Percentiles rank a stretch among this genome's conserved stretches.
Conservation (phyloP, 2,113 vertebrate genomes). For the Hemibagrus wyckioides region DNA sequence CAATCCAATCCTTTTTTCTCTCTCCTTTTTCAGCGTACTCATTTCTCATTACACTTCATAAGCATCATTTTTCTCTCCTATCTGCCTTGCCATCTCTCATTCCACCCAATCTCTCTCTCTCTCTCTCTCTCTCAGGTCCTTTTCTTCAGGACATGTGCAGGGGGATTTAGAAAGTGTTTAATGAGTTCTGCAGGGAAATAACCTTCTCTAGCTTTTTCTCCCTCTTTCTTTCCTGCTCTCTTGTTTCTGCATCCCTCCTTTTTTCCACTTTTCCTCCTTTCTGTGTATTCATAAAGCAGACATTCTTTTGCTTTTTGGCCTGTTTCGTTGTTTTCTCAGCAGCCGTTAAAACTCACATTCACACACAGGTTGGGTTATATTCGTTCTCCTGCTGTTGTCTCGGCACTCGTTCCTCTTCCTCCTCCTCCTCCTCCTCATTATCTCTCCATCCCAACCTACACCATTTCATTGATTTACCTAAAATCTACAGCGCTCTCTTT, state of each 20-base stretch:
- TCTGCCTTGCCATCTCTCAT: not conserved
- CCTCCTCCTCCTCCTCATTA: not conserved
- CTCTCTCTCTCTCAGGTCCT: constrained; percentile 11
- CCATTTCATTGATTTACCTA: constrained; percentile 1
- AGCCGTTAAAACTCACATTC: not conserved
- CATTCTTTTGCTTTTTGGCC: not conserved
- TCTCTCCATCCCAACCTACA: not conserved
- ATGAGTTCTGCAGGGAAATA: constrained; percentile 72
- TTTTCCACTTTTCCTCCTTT: not conserved
- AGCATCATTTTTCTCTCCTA: not conserved
- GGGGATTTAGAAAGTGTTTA: constrained; percentile 64
- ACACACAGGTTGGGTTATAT: not conserved
- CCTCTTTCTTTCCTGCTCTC: not conserved
- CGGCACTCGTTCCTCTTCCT: not conserved
- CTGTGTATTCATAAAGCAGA: not conserved
- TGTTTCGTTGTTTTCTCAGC: not conserved
- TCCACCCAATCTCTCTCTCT: not conserved
- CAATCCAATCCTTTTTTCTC: not conserved
- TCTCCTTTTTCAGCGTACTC: not conserved
- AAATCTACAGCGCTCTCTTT: constrained; percentile 2
- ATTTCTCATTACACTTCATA: not conserved
- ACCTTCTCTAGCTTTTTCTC: constrained; percentile 22
- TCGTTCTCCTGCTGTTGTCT: not conserved
- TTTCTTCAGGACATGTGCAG: constrained; percentile 59
- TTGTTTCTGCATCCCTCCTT: not conserved